Evolutionary conservation across 2,797 vertebrate genomes (phyloP), one percentile per base, ranked within the genome.

Genomic region (Eutrigla gurnardus): DNA sequence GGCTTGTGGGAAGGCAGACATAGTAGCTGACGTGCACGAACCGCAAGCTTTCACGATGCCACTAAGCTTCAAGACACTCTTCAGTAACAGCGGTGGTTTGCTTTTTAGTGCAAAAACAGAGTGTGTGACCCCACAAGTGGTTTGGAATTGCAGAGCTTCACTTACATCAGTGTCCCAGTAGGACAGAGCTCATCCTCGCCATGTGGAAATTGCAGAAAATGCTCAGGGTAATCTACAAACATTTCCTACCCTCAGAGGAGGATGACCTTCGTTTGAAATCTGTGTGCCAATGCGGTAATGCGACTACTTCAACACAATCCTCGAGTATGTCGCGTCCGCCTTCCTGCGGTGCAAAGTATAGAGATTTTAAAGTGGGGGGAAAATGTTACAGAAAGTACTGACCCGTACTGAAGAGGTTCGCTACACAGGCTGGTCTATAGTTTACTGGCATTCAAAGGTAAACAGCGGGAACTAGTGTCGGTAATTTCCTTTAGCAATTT

Each of bases 151-250:
- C 69, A 47, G 61, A 3, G 36, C 47, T 54, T 65, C 33, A 59
- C 4, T 2, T 12, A 39, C 65, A 70, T 71, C 78, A 73, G 49
- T 35, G 69, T 69, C 60, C 63, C 66, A 78, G 76, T 47, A 50
- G 69, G 73, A 77, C 33, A 5, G 6, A 69, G 69, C 40, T 61
- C 72, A 66, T 70, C 49, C 71, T 39, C 6, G 59, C 47, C 36
- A 47, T 69, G 69, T n/a, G 65, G 62, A 84, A 75, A 85, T 61
- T 52, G 61, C 72, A 25, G 67, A 75, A 25, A 70, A 73, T 65
- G 61, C 52, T 71, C 67, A 15, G 65, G 71, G 72, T 75, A 78
- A 78, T 83, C 46, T 59, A 15, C 47, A 45, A 53, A 71, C 66
- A 70, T 59, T 62, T 64, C 45, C 25, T 66, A 17, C 40, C 36